Conservation (phyloP, 2,113 vertebrate genomes). For the Rhegmatorhina hoffmannsi region DNA sequence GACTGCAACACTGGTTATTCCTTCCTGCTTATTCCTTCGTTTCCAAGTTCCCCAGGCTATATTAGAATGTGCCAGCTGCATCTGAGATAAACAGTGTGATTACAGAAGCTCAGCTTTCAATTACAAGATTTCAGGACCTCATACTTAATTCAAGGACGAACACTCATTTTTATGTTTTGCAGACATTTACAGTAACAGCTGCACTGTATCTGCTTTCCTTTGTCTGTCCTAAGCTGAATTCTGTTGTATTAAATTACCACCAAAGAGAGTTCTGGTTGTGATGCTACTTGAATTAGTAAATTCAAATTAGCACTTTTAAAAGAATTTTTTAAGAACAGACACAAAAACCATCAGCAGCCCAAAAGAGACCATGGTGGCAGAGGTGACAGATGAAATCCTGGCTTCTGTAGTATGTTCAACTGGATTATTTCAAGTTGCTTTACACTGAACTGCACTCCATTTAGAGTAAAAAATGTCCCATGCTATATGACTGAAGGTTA, state of each 20-base stretch:
- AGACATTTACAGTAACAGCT: neutral
- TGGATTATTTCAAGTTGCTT: neutral
- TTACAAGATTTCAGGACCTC: neutral
- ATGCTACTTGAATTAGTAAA: neutral
- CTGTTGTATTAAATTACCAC: neutral
- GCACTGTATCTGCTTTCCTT: neutral
- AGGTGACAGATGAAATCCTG: neutral
- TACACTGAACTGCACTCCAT: neutral
- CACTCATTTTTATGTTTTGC: neutral
- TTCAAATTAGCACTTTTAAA: neutral
- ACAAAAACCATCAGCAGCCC: neutral
- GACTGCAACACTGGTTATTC: neutral
- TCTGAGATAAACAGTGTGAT: neutral
- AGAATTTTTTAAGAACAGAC: neutral
- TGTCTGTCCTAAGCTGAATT: neutral
- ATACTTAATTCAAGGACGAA: slow-evolving; percentile 3
- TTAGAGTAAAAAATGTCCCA: neutral
- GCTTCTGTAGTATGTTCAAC: neutral
- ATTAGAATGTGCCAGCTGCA: neutral
- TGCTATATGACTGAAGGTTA: neutral
- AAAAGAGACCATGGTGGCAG: neutral
- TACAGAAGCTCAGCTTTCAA: neutral
- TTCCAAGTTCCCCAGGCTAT: slow-evolving; percentile 1
- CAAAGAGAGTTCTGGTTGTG: neutral
- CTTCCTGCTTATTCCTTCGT: neutral